Conservation (phyloP, 1,140 invertebrate species). For the Lordiphosa clarofinis region DNA sequence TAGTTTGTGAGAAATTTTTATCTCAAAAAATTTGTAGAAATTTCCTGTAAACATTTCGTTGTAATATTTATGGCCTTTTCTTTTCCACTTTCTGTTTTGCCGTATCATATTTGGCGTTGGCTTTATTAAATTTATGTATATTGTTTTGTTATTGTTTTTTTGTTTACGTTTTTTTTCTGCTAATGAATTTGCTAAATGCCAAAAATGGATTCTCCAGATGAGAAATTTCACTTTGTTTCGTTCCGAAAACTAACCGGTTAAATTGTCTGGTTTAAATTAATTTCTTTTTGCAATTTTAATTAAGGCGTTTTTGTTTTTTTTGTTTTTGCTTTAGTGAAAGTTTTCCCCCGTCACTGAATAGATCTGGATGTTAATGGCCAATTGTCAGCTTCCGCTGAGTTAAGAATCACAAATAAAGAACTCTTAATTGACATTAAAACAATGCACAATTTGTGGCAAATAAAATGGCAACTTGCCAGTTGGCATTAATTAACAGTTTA, state of each 20-base stretch:
- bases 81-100: slow-evolving; percentile 50
- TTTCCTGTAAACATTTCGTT: not conserved
- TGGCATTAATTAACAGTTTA: slow-evolving; percentile 61
- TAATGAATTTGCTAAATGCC: slow-evolving; percentile 69
- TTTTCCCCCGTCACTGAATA: slow-evolving; percentile 27
- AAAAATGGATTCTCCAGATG: slow-evolving; percentile 49
- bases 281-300: slow-evolving; percentile 57
- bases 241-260: slow-evolving; percentile 50
- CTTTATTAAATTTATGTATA: slow-evolving; percentile 52
- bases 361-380: slow-evolving; percentile 49
- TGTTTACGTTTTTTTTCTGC: slow-evolving; percentile 17
- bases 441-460: slow-evolving; percentile 68
- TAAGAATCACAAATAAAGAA: slow-evolving; percentile 43
- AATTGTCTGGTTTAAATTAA: slow-evolving; percentile 64
- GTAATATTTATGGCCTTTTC: slow-evolving; percentile 18
- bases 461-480: slow-evolving; percentile 61
- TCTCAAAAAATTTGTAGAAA: no score
- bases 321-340: slow-evolving; percentile 44
- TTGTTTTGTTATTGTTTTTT: slow-evolving; percentile 8
- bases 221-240: slow-evolving; percentile 68
- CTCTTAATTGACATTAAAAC: slow-evolving; percentile 42
- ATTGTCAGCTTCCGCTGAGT: slow-evolving; percentile 66
- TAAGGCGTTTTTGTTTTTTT: slow-evolving; percentile 30
- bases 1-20: no score
- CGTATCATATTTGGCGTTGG: slow-evolving; percentile 27